Conservation (phyloP, 2,888 invertebrate genomes). For the Dicyrtomina minuta region DNA sequence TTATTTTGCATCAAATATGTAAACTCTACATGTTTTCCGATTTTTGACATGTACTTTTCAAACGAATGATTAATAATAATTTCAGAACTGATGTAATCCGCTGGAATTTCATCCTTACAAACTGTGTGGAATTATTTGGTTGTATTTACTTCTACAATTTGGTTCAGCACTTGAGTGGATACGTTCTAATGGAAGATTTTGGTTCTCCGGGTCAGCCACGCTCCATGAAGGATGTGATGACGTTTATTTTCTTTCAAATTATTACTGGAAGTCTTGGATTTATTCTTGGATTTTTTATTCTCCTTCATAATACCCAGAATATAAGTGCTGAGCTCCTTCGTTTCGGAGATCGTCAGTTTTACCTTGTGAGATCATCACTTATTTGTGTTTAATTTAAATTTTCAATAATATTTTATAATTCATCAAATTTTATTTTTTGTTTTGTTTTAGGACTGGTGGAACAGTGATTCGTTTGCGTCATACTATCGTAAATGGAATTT, state of each 20-base stretch:
- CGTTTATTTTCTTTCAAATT: slow-evolving; percentile 56
- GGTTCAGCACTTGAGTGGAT: slow-evolving; percentile 57
- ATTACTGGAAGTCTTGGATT: slow-evolving; percentile 69
- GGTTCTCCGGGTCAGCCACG: slow-evolving; percentile 28
- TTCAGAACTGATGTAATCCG: slow-evolving; percentile 70
- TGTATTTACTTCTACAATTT: slow-evolving; percentile 78
- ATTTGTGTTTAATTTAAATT: neutral
- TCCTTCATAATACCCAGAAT: slow-evolving; percentile 88
- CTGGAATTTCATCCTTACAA: slow-evolving; percentile 71
- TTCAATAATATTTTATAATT: neutral
- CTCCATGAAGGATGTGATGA: slow-evolving; percentile 4
- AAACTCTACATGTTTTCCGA: neutral
- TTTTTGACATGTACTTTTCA: neutral
- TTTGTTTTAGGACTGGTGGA: slow-evolving; percentile 87
- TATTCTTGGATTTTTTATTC: slow-evolving; percentile 77
- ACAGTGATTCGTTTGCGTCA: slow-evolving; percentile 73
- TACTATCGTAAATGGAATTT: slow-evolving; percentile 93
- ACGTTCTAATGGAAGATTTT: slow-evolving; percentile 34
- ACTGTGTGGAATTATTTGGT: slow-evolving; percentile 75
- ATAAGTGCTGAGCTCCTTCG: slow-evolving; percentile 82
- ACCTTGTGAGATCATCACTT: slow-evolving; percentile 62
- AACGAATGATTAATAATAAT: neutral
- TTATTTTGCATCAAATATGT: neutral
- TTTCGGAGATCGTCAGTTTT: slow-evolving; percentile 82
- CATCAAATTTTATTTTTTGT: slow-evolving; percentile 3